Percentiles rank a stretch among this genome's conserved stretches.
These are phyloP conservation scores for Monochamus alternatus DNA, from an alignment of 2,888 invertebrate species.

Conservation along the genomic window DNA sequence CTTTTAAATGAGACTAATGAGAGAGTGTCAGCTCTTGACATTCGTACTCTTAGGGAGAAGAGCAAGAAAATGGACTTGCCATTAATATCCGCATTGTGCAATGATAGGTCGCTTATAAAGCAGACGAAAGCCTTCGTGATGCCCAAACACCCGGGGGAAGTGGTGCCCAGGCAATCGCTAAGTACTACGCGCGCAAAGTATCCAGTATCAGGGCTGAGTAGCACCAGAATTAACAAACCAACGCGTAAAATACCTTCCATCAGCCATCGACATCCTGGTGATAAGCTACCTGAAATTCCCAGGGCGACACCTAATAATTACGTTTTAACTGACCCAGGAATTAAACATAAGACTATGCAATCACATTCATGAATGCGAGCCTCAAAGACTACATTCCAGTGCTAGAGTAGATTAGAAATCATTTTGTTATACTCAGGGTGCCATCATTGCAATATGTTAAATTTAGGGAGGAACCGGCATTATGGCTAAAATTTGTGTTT, in stretches of 20 bases:
- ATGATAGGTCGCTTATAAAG: slow-evolving; percentile 90
- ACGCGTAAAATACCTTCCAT: slow-evolving; percentile 73
- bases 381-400: slow-evolving; percentile 62
- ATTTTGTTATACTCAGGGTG: slow-evolving; percentile 70
- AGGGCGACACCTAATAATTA: slow-evolving; percentile 82
- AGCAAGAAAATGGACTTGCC: slow-evolving; percentile 93
- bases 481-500: slow-evolving; percentile 37
- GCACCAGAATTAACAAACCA: slow-evolving; percentile 75
- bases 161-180: slow-evolving; percentile 68
- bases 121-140: slow-evolving; percentile 90
- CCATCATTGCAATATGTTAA: slow-evolving; percentile 69
- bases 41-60: slow-evolving; percentile 88
- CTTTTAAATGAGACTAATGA: slow-evolving; percentile 46
- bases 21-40: slow-evolving; percentile 75
- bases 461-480: slow-evolving; percentile 52
- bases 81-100: slow-evolving; percentile 93
- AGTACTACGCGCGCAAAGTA: slow-evolving; percentile 74
- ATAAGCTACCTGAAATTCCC: slow-evolving; percentile 82
- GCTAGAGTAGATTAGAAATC: slow-evolving; percentile 58
- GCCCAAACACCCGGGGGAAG: slow-evolving; percentile 77
- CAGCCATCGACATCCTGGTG: slow-evolving; percentile 84
- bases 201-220: slow-evolving; percentile 79
- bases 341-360: slow-evolving; percentile 69
- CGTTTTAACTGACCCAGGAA: slow-evolving; percentile 71
- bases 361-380: slow-evolving; percentile 65